Base-by-base conservation (phyloP, 2,797 vertebrate species). In the Threskiornis aethiopicus region DNA sequence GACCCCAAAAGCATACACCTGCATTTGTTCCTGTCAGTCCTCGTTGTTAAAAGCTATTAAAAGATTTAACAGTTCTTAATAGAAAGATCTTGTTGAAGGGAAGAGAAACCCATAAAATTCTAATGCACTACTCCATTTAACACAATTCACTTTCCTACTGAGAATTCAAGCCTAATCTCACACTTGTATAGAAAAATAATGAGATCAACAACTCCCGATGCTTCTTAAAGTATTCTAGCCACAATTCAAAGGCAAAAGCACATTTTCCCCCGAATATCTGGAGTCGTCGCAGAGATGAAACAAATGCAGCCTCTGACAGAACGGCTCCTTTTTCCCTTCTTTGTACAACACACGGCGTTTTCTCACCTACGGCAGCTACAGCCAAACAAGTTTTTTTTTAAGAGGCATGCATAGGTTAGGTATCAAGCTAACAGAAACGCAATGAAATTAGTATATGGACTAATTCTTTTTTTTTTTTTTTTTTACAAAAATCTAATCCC, bases 11-110 rank as follows among this genome's bases (percentile, higher is more conserved):
- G 73, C 44, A 31, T 49, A 49, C 51, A 92, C 62, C 76, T 69
- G 75, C 86, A 94, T 72, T 93, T 93, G 79, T 79, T 94, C 91
- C 62, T 79, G 88, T 52, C 69, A 75, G 67, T 65, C 71, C 35
- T 88, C 21, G 11, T 67, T 75, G 71, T 65, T 75, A 91, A 51
- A 95, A 94, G 90, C 93, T 89, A 92, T 85, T 97, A 85, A 78
- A 97, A 87, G 75, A 97, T 93, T 92, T 93, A 98, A 49, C 83
- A 84, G 39, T 82, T 91, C 84, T 87, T 62, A 90, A 94, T 64
- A 97, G 93, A 89, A 96, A 92, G 65, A 92, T 82, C 89, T 95
- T 85, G 37, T 82, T 80, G 87, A 93, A 96, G 77, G 47, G 93
- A 95, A 97, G 94, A 93, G 71, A 96, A 91, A 84, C 65, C 57